Conservation (phyloP, 37 sponge, comb jelly and placozoan genomes). For the Beroe ovata region DNA sequence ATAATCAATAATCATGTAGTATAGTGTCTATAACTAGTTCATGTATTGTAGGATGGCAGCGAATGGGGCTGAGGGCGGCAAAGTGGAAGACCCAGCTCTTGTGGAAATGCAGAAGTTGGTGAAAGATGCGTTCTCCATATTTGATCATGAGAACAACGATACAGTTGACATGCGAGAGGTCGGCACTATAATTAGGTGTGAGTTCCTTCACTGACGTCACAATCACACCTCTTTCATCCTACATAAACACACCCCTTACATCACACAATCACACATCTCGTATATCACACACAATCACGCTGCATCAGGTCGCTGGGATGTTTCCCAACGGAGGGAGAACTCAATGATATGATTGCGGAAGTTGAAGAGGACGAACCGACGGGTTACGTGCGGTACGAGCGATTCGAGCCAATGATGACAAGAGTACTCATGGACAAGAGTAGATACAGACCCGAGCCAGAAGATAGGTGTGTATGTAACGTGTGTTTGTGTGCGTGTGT, state of each 20-base stretch:
- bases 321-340: conserved; percentile 83
- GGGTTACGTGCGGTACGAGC: conserved; percentile 83
- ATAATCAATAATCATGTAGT: too few relatives aligned
- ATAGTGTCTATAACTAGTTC: too few relatives aligned
- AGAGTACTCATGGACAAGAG: conserved; percentile 79
- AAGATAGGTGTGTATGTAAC: conserved; percentile 62
- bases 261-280: background rate
- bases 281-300: background rate
- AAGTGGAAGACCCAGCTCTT: conserved; percentile 65
- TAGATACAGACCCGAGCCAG: conserved; percentile 35
- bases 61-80: conserved; percentile 21
- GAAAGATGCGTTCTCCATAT: conserved; percentile 78
- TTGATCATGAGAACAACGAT: conserved; percentile 88
- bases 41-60: conserved; percentile 3
- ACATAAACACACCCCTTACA: too few relatives aligned
- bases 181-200: conserved; percentile 77
- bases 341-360: conserved; percentile 79
- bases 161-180: conserved; percentile 93
- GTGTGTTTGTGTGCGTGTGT: background rate
- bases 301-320: conserved; percentile 79
- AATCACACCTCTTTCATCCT: too few relatives aligned
- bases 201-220: conserved; percentile 4
- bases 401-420: conserved; percentile 90
- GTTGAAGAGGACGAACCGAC: conserved; percentile 97
- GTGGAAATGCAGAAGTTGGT: conserved; percentile 75